Conservation (phyloP, 2,113 vertebrate species). For the Dissostichus mawsoni region DNA sequence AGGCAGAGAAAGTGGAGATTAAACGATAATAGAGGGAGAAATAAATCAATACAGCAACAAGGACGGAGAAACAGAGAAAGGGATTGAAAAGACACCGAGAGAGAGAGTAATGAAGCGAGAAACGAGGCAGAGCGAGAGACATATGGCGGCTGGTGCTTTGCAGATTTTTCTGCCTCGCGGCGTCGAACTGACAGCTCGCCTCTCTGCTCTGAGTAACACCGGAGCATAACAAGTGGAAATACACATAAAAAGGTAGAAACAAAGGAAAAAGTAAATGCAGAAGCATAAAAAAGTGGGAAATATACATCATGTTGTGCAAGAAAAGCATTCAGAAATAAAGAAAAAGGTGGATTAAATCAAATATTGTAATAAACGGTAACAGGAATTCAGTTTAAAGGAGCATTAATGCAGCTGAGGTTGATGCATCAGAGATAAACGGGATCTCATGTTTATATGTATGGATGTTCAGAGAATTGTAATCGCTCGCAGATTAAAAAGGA, state of each 20-base stretch:
- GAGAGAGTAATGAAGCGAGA: conserved; percentile 54
- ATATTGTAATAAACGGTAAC: background rate
- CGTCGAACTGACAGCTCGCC: conserved; percentile 60
- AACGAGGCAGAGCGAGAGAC: conserved; percentile 49
- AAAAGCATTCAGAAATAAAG: background rate
- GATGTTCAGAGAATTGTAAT: background rate
- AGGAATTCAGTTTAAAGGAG: background rate
- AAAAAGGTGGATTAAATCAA: background rate
- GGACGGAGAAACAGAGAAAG: conserved; percentile 2
- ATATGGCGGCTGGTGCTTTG: conserved; percentile 66
- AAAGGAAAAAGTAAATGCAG: conserved; percentile 28
- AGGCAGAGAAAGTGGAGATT: background rate
- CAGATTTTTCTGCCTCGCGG: conserved; percentile 66
- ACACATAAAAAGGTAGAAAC: conserved; percentile 59
- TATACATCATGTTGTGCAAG: background rate
- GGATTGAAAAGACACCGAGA: conserved; percentile 5
- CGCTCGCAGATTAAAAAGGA: conserved; percentile 8
- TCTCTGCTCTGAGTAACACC: conserved; percentile 44
- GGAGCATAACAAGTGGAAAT: conserved; percentile 55
- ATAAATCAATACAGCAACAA: conserved; percentile 13
- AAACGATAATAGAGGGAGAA: background rate
- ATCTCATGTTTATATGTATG: background rate
- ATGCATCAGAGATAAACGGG: background rate
- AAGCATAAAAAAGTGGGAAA: background rate
- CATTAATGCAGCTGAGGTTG: background rate